These are phyloP conservation scores for Alligator mississippiensis DNA, from an alignment of 2,113 vertebrate species.

Conservation along the genomic window DNA sequence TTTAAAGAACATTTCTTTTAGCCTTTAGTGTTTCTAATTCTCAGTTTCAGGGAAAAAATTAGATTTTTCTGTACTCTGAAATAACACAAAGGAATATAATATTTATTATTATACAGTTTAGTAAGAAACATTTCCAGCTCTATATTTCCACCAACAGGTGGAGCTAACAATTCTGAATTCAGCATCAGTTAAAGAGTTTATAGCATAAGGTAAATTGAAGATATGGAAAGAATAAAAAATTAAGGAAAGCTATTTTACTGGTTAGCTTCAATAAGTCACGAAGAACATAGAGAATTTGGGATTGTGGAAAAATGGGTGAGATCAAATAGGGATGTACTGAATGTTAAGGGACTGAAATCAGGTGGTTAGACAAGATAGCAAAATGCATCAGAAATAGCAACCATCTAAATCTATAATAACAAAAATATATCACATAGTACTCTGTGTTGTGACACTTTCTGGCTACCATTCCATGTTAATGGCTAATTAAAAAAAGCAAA, in stretches of 20 bases:
- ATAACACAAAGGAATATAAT: not conserved
- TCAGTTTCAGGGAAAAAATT: not conserved
- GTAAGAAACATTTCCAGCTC: not conserved
- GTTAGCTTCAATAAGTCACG: not conserved
- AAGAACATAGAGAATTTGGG: not conserved
- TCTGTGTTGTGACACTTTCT: not conserved
- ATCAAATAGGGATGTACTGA: not conserved
- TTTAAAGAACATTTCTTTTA: not conserved
- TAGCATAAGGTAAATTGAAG: not conserved
- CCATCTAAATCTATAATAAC: no score
- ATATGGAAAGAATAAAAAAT: not conserved
- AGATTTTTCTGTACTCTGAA: not conserved
- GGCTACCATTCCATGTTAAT: not conserved
- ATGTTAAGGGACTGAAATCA: not conserved
- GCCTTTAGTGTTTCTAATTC: not conserved
- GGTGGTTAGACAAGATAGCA: not conserved
- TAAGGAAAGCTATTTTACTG: not conserved
- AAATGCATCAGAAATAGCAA: not conserved
- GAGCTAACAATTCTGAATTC: slow-evolving; percentile 24
- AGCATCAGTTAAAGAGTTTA: not conserved
- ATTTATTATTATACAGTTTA: fast-evolving
- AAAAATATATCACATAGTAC: not conserved
- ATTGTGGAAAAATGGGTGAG: not conserved
- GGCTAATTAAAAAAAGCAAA: not conserved
- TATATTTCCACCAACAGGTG: slow-evolving; percentile 29